Base-by-base conservation (phyloP, 2,888 invertebrate genomes). In the Hypsopygia costalis region DNA sequence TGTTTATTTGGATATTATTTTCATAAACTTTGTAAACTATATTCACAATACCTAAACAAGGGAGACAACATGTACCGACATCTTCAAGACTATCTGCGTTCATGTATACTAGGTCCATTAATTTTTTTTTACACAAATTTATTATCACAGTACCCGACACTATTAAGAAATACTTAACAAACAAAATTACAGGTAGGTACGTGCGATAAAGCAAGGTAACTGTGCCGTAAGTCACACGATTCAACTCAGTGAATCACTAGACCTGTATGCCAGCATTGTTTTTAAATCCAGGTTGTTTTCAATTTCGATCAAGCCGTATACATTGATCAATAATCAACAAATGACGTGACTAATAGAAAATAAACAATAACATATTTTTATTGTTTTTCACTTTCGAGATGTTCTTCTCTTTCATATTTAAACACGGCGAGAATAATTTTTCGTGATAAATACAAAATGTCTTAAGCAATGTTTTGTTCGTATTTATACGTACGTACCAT, bases 51-150 rank as follows among this genome's bases (percentile, higher is more conserved):
- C 85, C 75, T 55, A 82, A 49, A 57, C 86, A 87, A 46, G 85
- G 85, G 37, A 86, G 74, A 75, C 87, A 87, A 73, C 87, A 87
- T 53, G 73, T 79, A 61, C 77, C 75, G 62, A 86, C 66, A 60
- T 80, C 72, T 52, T 82, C 83, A 39, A 81, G 70, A 59, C 86
- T 83, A 46, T 81, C 77, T 55, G 73, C 67, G 55, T 81, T 82
- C 60, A 67, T 60, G 51, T 69, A 76, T 58, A 69, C 73, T 58
- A 69, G 59, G 59, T 81, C 81, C 83, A 85, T 85, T 53, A 65
- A 75, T 53, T 55, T 52, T 46, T n/a, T n/a, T n/a, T n/a, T n/a
- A n/a, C n/a, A n/a, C n/a, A n/a, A n/a, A n/a, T n/a, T n/a, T 49
- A 47, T 54, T 49, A 46, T 38, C 39, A 42, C 48, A 4, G 16